Conservation (phyloP, 2,888 invertebrate species). For the Sicus ferrugineus region DNA sequence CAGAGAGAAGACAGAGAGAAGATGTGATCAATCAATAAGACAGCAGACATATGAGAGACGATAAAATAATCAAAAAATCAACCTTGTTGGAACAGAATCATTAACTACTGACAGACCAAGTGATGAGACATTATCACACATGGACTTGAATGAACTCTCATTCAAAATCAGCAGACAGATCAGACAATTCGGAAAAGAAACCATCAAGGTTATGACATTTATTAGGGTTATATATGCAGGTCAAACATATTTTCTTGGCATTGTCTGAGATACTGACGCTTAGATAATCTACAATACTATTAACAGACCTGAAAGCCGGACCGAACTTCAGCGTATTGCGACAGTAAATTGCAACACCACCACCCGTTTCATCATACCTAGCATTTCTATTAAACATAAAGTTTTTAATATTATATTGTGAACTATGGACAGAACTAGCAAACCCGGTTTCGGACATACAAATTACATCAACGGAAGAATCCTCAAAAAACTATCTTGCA, state of each 20-base stretch:
- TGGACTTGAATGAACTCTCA: not conserved
- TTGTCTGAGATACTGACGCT: not conserved
- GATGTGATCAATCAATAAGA: not conserved
- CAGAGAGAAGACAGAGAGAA: not conserved
- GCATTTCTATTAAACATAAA: not conserved
- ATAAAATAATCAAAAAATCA: not conserved
- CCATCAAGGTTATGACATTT: conserved; percentile 1
- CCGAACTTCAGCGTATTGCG: too few species aligned
- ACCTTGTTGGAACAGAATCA: not conserved
- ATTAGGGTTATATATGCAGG: not conserved
- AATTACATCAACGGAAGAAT: conserved; percentile 12
- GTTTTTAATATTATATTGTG: not conserved
- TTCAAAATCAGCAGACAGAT: not conserved
- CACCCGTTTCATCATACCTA: not conserved
- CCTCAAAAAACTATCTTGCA: not conserved
- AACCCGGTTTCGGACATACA: not conserved
- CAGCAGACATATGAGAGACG: not conserved
- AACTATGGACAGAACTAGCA: not conserved
- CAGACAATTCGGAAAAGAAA: not conserved
- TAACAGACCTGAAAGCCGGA: not conserved
- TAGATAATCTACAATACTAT: not conserved
- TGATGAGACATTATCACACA: not conserved
- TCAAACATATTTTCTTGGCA: not conserved
- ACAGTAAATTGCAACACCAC: too few species aligned
- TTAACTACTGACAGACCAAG: not conserved